Percentiles rank a stretch among this genome's conserved stretches.
Conservation (phyloP, 2,888 invertebrate species). For the Scaeva pyrastri region DNA sequence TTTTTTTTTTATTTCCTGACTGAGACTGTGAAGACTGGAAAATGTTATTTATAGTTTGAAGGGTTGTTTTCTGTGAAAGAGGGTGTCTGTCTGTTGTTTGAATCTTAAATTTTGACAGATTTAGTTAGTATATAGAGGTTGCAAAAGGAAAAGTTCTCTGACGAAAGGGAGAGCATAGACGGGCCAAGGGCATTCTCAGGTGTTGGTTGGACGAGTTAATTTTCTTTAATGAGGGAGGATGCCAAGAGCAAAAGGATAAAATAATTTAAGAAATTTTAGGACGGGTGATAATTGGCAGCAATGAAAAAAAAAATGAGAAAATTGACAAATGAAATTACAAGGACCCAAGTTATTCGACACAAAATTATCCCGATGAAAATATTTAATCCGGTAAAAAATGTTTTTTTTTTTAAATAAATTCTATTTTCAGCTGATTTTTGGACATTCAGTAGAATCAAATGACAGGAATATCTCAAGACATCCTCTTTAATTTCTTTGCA, state of each 20-base stretch:
- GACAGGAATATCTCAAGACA: background rate
- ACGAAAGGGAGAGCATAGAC: slow-evolving; percentile 20
- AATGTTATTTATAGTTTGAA: slow-evolving; percentile 30
- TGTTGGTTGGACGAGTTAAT: slow-evolving; percentile 58
- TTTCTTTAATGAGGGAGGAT: slow-evolving; percentile 19
- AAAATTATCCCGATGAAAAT: too few species aligned
- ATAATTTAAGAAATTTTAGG: background rate
- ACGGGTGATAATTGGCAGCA: slow-evolving; percentile 1
- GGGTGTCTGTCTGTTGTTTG: background rate
- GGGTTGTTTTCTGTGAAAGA: background rate
- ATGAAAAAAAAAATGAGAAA: background rate
- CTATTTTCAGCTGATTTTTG: too few species aligned
- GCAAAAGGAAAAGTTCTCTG: slow-evolving; percentile 34
- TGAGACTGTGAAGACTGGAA: background rate
- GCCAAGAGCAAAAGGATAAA: slow-evolving; percentile 17
- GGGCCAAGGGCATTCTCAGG: slow-evolving; percentile 50
- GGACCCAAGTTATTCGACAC: too few species aligned
- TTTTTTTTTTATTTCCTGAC: slow-evolving; percentile 5
- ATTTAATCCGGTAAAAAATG: too few species aligned
- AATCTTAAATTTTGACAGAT: slow-evolving; percentile 14
- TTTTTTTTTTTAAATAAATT: too few species aligned
- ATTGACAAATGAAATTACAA: background rate
- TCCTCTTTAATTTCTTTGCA: background rate
- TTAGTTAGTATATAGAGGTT: background rate
- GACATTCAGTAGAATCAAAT: too few species aligned